These are phyloP conservation scores for Cylindroiulus punctatus DNA, from an alignment of 2,888 invertebrate genomes.

Conservation along the genomic window DNA sequence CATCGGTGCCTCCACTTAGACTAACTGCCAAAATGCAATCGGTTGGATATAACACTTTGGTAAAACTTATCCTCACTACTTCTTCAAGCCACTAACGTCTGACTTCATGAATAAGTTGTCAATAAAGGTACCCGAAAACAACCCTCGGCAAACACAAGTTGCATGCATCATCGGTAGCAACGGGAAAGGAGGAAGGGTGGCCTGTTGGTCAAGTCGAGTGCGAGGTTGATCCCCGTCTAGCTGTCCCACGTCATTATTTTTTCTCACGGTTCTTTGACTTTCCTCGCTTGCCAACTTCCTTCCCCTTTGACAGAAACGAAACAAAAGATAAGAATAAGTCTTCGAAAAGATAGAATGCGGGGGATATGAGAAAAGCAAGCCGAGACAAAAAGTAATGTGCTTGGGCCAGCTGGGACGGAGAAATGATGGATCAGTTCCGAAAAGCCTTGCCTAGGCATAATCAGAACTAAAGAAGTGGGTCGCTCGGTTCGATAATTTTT, in stretches of 20 bases:
- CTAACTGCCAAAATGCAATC: too few relatives aligned
- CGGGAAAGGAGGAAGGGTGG: not conserved
- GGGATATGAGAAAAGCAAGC: not conserved
- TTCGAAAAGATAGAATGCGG: not conserved
- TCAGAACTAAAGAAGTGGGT: too few relatives aligned
- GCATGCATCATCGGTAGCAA: not conserved
- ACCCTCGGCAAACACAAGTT: not conserved
- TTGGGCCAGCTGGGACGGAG: not conserved
- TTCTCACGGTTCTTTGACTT: constrained; percentile 32
- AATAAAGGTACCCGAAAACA: not conserved
- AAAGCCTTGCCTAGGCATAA: not conserved
- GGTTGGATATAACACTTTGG: not conserved
- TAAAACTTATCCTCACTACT: not conserved
- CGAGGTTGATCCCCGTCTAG: constrained; percentile 7
- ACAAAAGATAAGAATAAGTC: constrained; percentile 7
- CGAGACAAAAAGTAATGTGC: not conserved
- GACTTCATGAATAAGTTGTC: not conserved
- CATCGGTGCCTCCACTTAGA: not conserved
- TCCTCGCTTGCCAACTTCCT: constrained; percentile 42
- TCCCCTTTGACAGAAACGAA: constrained; percentile 23
- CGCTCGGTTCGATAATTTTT: too few relatives aligned
- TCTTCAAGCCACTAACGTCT: not conserved
- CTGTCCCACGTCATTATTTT: constrained; percentile 26
- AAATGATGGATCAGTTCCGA: not conserved
- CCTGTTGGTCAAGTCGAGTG: constrained; percentile 19